phyloP scores from a whole-genome alignment of 2,888 invertebrate species.

The Seira ritae region DNA sequence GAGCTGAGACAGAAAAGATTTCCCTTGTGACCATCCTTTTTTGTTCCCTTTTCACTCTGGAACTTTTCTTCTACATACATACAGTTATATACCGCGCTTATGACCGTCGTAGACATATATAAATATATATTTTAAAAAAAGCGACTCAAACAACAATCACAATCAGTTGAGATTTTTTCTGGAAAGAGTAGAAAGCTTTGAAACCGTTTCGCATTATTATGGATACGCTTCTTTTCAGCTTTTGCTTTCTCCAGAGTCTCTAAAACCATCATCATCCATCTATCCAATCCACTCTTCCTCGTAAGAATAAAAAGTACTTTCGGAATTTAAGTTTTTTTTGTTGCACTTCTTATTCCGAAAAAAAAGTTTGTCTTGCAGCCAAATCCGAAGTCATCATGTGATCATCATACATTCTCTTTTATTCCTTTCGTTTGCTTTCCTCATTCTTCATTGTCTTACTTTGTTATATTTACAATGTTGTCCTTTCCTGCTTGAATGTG shows the following conservation, averaged over 20 bases:
- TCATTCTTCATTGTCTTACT: conserved; percentile 35
- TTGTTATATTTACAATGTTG: conserved; percentile 50
- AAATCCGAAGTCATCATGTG: too few relatives aligned
- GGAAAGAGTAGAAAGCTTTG: background rate
- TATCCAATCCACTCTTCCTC: conserved; percentile 16
- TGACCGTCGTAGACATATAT: too few relatives aligned
- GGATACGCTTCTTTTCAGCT: background rate
- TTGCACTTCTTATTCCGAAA: conserved; percentile 33
- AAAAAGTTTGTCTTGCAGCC: too few relatives aligned
- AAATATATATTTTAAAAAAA: too few relatives aligned
- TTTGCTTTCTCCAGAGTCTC: conserved; percentile 42
- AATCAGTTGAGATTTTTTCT: too few relatives aligned
- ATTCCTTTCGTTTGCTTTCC: background rate
- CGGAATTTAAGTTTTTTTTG: conserved; percentile 33
- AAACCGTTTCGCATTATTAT: conserved; percentile 24
- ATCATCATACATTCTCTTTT: conserved; percentile 49
- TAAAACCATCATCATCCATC: conserved; percentile 52
- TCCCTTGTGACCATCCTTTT: conserved; percentile 50
- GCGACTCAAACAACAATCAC: conserved; percentile 20
- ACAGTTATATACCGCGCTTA: too few relatives aligned
- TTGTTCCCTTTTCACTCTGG: conserved; percentile 17
- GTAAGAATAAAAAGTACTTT: too few relatives aligned
- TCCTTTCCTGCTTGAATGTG: background rate
- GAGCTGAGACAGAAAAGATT: too few relatives aligned
- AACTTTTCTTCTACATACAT: conserved; percentile 54